Conservation (phyloP, 2,888 invertebrate genomes). For the Sinhomidia bicolor region DNA sequence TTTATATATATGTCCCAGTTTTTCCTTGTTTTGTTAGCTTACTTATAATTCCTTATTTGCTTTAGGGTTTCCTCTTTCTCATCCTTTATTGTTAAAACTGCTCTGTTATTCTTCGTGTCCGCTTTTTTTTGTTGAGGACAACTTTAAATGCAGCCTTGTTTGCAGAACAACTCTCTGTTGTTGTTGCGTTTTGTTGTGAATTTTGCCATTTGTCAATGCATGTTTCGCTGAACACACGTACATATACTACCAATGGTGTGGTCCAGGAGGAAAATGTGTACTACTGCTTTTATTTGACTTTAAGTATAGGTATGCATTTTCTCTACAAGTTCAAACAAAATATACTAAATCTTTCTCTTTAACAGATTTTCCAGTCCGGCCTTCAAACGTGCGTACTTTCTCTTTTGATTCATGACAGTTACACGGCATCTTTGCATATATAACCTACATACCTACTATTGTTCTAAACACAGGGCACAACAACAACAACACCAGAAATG, state of each 20-base stretch:
- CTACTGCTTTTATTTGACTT: neutral
- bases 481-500: neutral
- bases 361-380: neutral
- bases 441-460: neutral
- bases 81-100: conserved; percentile 27
- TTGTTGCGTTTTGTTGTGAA: neutral
- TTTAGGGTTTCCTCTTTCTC: conserved; percentile 56
- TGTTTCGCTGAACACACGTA: neutral
- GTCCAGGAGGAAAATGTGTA: neutral
- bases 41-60: conserved; percentile 60
- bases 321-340: neutral
- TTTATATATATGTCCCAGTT: conserved; percentile 14
- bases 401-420: neutral
- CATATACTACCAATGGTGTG: no score
- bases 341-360: neutral
- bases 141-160: neutral
- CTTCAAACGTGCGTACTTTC: neutral
- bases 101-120: conserved; percentile 37
- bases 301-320: neutral
- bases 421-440: neutral
- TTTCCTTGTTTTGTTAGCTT: conserved; percentile 5
- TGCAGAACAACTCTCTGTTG: neutral
- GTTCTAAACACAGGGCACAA: neutral
- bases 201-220: neutral
- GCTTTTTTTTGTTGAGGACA: neutral